phyloP scores from a whole-genome alignment of 2,888 invertebrate species.

The Diplazon laetatorius region DNA sequence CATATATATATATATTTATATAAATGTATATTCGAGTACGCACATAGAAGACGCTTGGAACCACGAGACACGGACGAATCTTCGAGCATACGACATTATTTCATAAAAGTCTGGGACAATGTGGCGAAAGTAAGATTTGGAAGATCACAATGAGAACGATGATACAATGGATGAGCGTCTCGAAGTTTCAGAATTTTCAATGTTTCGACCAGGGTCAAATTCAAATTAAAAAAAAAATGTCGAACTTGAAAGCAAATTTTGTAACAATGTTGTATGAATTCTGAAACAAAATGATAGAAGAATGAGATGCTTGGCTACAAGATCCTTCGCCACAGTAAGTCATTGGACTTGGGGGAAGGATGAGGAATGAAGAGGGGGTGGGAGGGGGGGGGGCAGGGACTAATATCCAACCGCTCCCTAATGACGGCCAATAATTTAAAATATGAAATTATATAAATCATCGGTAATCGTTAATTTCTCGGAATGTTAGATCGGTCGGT shows the following conservation, averaged over 20 bases:
- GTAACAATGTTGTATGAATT: too few relatives aligned
- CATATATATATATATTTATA: too few relatives aligned
- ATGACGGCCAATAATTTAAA: conserved; percentile 82
- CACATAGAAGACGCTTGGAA: conserved; percentile 54
- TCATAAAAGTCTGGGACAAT: too few relatives aligned
- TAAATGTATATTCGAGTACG: conserved; percentile 79
- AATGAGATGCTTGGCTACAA: conserved; percentile 5
- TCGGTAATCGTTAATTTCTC: conserved; percentile 82
- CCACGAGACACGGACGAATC: conserved; percentile 60
- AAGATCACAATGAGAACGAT: neutral
- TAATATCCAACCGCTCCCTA: conserved; percentile 77
- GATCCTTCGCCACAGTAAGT: conserved; percentile 14
- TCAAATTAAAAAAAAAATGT: too few relatives aligned
- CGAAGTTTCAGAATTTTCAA: too few relatives aligned
- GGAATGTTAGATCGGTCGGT: conserved; percentile 82
- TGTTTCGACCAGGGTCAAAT: too few relatives aligned
- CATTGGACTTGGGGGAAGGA: neutral
- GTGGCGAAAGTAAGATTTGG: conserved; percentile 9
- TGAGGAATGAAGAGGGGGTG: too few relatives aligned
- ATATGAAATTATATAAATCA: conserved; percentile 82
- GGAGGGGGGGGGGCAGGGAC: conserved; percentile 64
- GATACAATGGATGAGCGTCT: too few relatives aligned
- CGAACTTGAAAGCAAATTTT: too few relatives aligned
- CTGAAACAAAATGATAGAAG: conserved; percentile 40
- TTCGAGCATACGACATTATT: too few relatives aligned